Evolutionary conservation across 2,113 vertebrate genomes (phyloP).

Genomic region (Channa maculata): DNA sequence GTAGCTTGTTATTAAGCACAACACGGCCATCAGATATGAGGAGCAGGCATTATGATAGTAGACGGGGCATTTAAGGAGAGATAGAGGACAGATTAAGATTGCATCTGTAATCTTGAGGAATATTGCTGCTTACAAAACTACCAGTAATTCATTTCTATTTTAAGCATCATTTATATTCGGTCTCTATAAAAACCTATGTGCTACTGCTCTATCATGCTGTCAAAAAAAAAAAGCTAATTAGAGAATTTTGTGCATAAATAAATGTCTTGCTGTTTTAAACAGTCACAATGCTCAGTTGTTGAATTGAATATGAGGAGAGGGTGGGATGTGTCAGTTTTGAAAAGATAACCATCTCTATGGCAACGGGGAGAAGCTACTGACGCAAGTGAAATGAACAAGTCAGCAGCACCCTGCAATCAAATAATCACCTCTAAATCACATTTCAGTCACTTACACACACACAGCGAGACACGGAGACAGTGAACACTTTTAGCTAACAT

Average conservation of each 20-base stretch:
- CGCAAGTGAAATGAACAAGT: conserved; percentile 62
- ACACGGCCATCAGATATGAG: conserved; percentile 79
- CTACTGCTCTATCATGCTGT: conserved; percentile 43
- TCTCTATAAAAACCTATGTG: conserved; percentile 21
- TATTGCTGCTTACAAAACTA: conserved; percentile 60
- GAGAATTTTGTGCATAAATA: conserved; percentile 53
- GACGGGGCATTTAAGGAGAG: conserved; percentile 77
- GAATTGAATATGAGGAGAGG: conserved; percentile 50
- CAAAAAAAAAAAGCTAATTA: conserved; percentile 41
- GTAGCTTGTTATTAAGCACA: conserved; percentile 79
- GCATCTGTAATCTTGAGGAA: conserved; percentile 74
- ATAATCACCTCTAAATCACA: conserved; percentile 71
- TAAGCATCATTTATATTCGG: conserved; percentile 44
- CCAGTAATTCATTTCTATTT: conserved; percentile 58
- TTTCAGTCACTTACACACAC: conserved; percentile 38
- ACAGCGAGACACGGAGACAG: conserved; percentile 9
- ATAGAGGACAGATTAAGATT: conserved; percentile 81
- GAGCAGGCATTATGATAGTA: conserved; percentile 68
- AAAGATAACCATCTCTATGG: conserved; percentile 70
- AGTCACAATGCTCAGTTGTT: conserved; percentile 44
- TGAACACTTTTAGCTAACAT: conserved; percentile 18
- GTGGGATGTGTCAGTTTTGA: conserved; percentile 61
- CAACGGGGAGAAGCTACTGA: conserved; percentile 70
- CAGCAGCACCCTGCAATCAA: conserved; percentile 67
- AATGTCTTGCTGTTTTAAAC: conserved; percentile 62